Percentiles rank a stretch among this genome's conserved stretches.
phyloP scores from a whole-genome alignment of 2,888 invertebrate genomes.

The Chrysomela aeneicollis region DNA sequence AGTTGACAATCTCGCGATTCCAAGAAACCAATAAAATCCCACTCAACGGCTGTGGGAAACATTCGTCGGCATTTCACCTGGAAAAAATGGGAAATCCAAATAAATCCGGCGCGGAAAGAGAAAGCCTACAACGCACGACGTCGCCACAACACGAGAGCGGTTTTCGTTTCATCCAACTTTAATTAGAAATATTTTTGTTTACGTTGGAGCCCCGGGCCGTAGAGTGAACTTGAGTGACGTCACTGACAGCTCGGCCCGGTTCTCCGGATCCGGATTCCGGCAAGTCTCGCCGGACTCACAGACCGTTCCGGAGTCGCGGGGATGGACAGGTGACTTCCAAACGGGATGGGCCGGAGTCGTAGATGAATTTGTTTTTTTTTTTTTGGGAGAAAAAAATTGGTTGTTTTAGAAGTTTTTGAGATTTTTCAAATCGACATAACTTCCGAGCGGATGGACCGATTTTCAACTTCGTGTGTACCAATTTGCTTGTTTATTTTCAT shows the following conservation, averaged over 20 bases:
- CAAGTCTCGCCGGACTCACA: conserved; percentile 9
- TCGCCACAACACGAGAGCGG: not conserved
- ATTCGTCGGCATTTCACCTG: not conserved
- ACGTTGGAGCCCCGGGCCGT: conserved; percentile 31
- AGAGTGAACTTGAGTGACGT: conserved; percentile 40
- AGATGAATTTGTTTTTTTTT: too few species aligned
- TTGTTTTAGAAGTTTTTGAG: too few species aligned
- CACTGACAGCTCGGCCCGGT: conserved; percentile 28
- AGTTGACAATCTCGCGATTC: too few species aligned
- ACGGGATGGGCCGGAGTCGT: too few species aligned
- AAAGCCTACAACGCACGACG: not conserved
- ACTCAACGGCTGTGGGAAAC: not conserved
- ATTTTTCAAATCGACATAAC: too few species aligned
- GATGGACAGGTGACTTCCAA: too few species aligned
- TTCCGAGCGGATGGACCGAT: too few species aligned
- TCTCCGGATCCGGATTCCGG: conserved; percentile 27
- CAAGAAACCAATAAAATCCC: too few species aligned
- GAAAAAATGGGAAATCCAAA: not conserved
- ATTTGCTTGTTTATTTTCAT: too few species aligned
- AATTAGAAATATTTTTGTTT: conserved; percentile 47
- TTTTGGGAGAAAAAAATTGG: too few species aligned
- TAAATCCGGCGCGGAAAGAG: not conserved
- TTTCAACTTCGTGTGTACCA: too few species aligned
- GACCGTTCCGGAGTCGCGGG: not conserved
- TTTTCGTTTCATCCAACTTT: conserved; percentile 39